These are phyloP conservation scores for Cyrtodaria siliqua DNA, from an alignment of 2,888 invertebrate species.

Conservation along the genomic window DNA sequence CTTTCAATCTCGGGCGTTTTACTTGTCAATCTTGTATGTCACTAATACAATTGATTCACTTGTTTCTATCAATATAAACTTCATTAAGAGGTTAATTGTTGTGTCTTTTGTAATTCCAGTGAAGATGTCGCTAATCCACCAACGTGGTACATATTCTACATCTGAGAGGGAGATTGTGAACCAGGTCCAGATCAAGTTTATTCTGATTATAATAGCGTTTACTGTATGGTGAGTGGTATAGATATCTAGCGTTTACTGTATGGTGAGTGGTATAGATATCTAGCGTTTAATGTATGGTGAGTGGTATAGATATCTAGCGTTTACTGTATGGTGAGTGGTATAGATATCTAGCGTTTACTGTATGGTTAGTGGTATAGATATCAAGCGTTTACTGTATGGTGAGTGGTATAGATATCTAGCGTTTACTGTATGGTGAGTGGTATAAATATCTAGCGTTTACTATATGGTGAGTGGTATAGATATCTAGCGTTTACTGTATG, in stretches of 20 bases:
- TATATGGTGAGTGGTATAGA: slow-evolving; percentile 54
- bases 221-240: slow-evolving; percentile 50
- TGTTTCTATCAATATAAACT: neutral
- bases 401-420: too few species aligned
- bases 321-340: too few species aligned
- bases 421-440: too few species aligned
- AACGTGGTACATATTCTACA: slow-evolving; percentile 65
- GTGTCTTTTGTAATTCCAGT: slow-evolving; percentile 50
- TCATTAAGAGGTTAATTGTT: neutral
- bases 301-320: neutral
- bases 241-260: slow-evolving; percentile 11
- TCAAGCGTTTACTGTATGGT: too few species aligned
- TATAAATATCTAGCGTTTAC: slow-evolving; percentile 35
- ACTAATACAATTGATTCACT: too few species aligned
- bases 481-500: slow-evolving; percentile 10
- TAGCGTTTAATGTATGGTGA: neutral
- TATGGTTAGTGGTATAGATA: too few species aligned
- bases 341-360: too few species aligned
- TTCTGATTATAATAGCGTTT: slow-evolving; percentile 56
- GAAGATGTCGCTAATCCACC: slow-evolving; percentile 62
- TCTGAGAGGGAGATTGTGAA: slow-evolving; percentile 64
- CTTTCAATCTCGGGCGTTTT: too few species aligned
- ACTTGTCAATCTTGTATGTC: too few species aligned
- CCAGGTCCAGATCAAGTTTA: slow-evolving; percentile 63
- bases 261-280: neutral